Conservation (phyloP, 2,113 vertebrate species). For the Actenoides lindsayi region DNA sequence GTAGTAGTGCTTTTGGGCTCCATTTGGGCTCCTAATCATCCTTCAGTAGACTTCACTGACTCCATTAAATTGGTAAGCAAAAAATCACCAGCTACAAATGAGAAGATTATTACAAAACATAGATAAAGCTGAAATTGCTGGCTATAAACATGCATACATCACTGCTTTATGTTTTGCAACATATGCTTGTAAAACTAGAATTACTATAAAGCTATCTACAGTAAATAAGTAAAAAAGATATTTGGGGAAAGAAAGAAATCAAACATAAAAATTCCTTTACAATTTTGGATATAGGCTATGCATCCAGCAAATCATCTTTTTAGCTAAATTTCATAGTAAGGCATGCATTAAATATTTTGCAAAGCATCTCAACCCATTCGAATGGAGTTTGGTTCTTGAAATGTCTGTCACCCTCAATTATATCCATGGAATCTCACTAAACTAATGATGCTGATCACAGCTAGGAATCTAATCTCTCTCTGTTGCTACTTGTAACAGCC, state of each 20-base stretch:
- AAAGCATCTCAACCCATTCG: background rate
- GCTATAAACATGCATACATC: background rate
- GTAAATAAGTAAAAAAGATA: background rate
- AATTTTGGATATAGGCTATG: background rate
- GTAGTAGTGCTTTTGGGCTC: background rate
- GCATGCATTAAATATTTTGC: background rate
- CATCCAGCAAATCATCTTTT: background rate
- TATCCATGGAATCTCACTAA: background rate
- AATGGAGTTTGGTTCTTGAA: background rate
- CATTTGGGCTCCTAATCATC: background rate
- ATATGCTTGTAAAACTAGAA: background rate
- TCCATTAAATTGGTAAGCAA: background rate
- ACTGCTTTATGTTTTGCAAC: background rate
- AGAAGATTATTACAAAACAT: background rate
- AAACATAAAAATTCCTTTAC: background rate
- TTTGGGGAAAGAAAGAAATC: background rate
- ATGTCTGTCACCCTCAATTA: background rate
- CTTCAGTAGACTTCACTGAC: background rate
- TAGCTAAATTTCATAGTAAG: background rate
- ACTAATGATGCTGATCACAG: background rate
- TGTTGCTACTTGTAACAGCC: background rate
- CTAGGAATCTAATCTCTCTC: background rate
- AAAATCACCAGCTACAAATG: background rate
- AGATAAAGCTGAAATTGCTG: background rate
- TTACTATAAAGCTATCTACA: background rate